phyloP scores from a whole-genome alignment of 2,113 vertebrate species.

The Pleuronectes platessa region DNA sequence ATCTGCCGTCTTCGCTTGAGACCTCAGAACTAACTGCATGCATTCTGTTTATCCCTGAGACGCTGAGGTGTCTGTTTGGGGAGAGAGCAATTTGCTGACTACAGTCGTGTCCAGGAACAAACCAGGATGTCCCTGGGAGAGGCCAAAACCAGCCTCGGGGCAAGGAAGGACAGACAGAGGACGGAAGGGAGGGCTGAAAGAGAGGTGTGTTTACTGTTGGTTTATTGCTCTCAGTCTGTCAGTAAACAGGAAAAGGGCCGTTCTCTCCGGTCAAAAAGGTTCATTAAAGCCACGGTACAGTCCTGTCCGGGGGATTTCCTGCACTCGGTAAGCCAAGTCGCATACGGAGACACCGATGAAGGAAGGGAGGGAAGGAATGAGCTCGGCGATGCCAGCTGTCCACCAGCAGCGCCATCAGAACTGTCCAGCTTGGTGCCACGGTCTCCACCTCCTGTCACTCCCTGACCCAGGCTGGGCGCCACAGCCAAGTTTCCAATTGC shows the following conservation, averaged over 20 bases:
- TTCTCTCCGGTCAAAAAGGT: constrained; percentile 43
- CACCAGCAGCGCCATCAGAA: constrained; percentile 28
- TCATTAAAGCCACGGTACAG: constrained; percentile 53
- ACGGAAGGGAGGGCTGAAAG: constrained; percentile 42
- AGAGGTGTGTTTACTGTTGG: constrained; percentile 54
- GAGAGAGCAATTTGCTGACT: constrained; percentile 28
- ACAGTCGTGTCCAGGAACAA: constrained; percentile 32
- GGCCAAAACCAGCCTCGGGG: constrained; percentile 36
- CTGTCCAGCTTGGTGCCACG: constrained; percentile 35
- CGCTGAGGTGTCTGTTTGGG: constrained; percentile 32
- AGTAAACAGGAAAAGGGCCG: constrained; percentile 71
- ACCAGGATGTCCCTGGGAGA: constrained; percentile 56
- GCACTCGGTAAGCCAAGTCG: constrained; percentile 34
- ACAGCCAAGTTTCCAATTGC: constrained; percentile 62
- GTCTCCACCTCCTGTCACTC: constrained; percentile 44
- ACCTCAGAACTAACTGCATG: background rate
- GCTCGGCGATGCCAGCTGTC: constrained; percentile 33
- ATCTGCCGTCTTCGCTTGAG: constrained; percentile 4
- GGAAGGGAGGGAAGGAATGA: background rate
- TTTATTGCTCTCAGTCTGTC: constrained; percentile 29
- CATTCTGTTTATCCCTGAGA: constrained; percentile 13
- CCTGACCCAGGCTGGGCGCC: constrained; percentile 10
- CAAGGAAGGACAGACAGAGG: constrained; percentile 43
- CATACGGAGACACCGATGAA: constrained; percentile 31
- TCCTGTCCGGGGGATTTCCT: constrained; percentile 68